Evolutionary conservation across 2,888 invertebrate genomes (phyloP).

Genomic region (Galerucella pusilla): DNA sequence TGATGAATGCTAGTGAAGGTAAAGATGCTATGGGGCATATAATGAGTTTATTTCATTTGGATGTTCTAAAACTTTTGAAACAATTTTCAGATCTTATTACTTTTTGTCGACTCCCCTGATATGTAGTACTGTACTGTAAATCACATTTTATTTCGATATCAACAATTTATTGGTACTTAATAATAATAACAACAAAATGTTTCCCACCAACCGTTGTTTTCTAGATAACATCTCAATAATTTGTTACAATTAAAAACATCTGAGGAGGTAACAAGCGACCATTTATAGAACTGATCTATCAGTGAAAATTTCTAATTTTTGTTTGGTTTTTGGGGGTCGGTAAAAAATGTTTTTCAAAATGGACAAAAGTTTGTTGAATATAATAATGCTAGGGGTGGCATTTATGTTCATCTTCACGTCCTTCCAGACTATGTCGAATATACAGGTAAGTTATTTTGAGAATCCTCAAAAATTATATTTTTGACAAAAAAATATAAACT

Average conservation of each 20-base stretch:
- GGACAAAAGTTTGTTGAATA: constrained; percentile 82
- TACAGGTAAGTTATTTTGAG: constrained; percentile 78
- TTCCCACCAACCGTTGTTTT: background rate
- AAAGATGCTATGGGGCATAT: no score
- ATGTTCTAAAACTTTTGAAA: no score
- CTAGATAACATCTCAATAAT: background rate
- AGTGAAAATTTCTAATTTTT: constrained; percentile 30
- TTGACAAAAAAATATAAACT: no score
- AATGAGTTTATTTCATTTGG: no score
- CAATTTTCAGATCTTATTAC: background rate
- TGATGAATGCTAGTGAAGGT: no score
- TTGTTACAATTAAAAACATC: background rate
- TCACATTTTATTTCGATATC: background rate
- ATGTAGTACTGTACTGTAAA: background rate
- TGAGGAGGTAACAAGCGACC: background rate
- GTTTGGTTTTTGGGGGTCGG: background rate
- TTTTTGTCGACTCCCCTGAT: background rate
- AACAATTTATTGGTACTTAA: background rate
- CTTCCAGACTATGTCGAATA: constrained; percentile 97
- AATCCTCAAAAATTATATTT: background rate
- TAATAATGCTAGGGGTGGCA: constrained; percentile 88
- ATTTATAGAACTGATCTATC: background rate
- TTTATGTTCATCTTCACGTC: constrained; percentile 98
- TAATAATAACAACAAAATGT: background rate
- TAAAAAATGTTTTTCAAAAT: constrained; percentile 43